These are phyloP conservation scores for Melanotaenia trifasciata DNA, from an alignment of 2,797 vertebrate species.

Conservation along the genomic window DNA sequence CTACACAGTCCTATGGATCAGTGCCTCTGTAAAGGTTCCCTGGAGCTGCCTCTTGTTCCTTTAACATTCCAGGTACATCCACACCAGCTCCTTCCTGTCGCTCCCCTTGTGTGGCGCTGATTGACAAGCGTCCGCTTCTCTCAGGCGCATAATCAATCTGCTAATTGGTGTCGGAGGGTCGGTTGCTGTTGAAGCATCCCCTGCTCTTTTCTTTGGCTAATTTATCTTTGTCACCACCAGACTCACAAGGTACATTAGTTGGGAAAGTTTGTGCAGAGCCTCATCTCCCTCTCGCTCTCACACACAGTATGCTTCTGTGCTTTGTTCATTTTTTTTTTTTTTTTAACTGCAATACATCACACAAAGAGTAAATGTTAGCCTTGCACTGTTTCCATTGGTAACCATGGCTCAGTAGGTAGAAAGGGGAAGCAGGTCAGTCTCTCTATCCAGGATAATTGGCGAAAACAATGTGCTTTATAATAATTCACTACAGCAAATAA, in stretches of 20 bases:
- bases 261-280: constrained; percentile 68
- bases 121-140: constrained; percentile 83
- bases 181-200: constrained; percentile 79
- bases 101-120: constrained; percentile 79
- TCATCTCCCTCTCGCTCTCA: constrained; percentile 39
- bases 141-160: constrained; percentile 84
- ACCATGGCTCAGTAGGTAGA: constrained; percentile 72
- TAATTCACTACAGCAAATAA: constrained; percentile 59
- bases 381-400: constrained; percentile 82
- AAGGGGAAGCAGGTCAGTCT: constrained; percentile 70
- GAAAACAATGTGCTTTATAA: constrained; percentile 68
- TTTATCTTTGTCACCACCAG: constrained; percentile 82
- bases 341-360: constrained; percentile 74
- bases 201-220: constrained; percentile 80
- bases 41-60: constrained; percentile 79
- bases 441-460: constrained; percentile 62
- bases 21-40: constrained; percentile 75
- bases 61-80: constrained; percentile 84
- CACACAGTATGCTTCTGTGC: constrained; percentile 59
- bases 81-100: constrained; percentile 80
- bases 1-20: constrained; percentile 77
- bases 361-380: constrained; percentile 81
- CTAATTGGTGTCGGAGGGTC: constrained; percentile 85
- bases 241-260: constrained; percentile 74
- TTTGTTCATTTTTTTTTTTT: constrained; percentile 71